Evolutionary conservation across 2,888 invertebrate species (phyloP).

Genomic region (Geophilus truncorum): DNA sequence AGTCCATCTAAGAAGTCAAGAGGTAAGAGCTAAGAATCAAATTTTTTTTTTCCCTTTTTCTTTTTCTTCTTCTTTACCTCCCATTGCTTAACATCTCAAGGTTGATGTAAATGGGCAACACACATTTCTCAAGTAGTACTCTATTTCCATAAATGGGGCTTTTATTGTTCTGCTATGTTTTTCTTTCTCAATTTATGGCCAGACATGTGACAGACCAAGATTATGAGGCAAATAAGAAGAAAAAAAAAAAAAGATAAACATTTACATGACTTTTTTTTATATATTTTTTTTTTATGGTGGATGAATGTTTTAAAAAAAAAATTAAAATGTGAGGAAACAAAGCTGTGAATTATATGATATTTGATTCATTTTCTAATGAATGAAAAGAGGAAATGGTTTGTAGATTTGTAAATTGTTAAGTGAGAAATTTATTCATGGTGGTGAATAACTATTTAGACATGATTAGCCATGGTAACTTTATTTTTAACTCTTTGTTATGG

Average conservation of each 20-base stretch:
- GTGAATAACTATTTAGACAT: neutral
- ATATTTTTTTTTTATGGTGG: neutral
- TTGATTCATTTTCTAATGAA: neutral
- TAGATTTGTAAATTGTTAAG: neutral
- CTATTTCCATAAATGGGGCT: neutral
- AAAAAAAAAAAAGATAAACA: neutral
- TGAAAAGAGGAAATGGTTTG: neutral
- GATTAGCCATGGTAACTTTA: neutral
- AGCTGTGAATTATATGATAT: neutral
- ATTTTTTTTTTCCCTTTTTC: neutral
- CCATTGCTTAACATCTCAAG: neutral
- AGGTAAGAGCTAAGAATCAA: neutral
- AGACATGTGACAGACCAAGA: neutral
- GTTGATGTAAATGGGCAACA: neutral
- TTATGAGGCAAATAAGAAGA: neutral
- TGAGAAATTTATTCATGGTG: neutral
- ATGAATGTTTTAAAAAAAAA: too few species aligned
- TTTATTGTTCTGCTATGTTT: neutral
- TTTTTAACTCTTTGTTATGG: too few species aligned
- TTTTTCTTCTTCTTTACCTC: neutral
- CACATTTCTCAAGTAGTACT: neutral
- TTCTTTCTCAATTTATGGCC: neutral
- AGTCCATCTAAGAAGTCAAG: constrained; percentile 72
- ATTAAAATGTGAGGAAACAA: neutral
- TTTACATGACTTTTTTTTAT: neutral